These are phyloP conservation scores for Selenia dentaria DNA, from an alignment of 2,888 invertebrate genomes.

Conservation along the genomic window DNA sequence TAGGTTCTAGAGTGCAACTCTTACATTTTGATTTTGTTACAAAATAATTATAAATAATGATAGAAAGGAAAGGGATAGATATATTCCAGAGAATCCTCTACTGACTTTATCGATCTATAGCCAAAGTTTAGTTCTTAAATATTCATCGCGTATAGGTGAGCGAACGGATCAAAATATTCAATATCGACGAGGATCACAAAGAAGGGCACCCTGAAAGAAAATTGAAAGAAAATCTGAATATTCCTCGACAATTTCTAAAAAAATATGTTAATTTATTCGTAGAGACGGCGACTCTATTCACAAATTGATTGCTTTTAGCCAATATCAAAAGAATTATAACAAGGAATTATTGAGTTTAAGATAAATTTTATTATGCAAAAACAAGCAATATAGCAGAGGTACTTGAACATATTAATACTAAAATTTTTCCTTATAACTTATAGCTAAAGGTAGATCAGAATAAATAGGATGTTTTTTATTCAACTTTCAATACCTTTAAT, in stretches of 20 bases:
- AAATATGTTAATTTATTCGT: slow-evolving; percentile 74
- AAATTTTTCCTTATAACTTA: too few species aligned
- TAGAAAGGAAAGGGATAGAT: too few species aligned
- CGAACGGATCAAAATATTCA: slow-evolving; percentile 65
- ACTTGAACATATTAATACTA: too few species aligned
- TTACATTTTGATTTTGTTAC: too few species aligned
- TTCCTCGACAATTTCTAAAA: slow-evolving; percentile 70
- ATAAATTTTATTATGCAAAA: slow-evolving; percentile 5
- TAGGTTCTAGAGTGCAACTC: too few species aligned
- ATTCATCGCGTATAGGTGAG: slow-evolving; percentile 32
- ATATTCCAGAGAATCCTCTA: too few species aligned
- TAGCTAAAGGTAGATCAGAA: too few species aligned
- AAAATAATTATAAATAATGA: too few species aligned
- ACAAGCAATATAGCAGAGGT: too few species aligned
- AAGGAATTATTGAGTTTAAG: slow-evolving; percentile 57
- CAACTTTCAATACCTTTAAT: too few species aligned
- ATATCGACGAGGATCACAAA: slow-evolving; percentile 73
- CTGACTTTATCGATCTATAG: neutral
- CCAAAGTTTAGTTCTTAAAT: slow-evolving; percentile 11
- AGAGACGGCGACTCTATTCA: slow-evolving; percentile 67
- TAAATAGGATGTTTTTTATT: too few species aligned
- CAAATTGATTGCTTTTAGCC: slow-evolving; percentile 71
- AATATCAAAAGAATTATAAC: slow-evolving; percentile 69
- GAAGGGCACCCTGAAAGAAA: slow-evolving; percentile 68
- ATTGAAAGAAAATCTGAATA: slow-evolving; percentile 77